Evolutionary conservation across 2,888 invertebrate genomes (phyloP).

Genomic region (Xestoiulus laeticollis): DNA sequence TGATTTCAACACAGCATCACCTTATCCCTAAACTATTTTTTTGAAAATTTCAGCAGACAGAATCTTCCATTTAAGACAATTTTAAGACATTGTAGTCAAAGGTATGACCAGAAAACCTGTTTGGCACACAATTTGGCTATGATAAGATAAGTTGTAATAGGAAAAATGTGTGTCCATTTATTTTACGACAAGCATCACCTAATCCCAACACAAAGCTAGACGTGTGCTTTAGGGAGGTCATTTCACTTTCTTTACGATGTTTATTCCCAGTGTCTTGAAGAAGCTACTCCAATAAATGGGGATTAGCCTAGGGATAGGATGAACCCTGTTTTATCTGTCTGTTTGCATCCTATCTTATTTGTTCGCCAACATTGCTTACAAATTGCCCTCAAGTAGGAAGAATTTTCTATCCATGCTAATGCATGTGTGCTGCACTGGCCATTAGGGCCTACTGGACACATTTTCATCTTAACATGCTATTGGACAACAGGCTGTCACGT

Average conservation of each 20-base stretch:
- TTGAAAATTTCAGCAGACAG: no score
- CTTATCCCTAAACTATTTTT: no score
- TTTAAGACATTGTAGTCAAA: no score
- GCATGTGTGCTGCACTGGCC: background rate
- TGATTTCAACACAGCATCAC: no score
- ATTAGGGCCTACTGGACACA: background rate
- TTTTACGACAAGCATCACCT: background rate
- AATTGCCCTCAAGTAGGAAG: conserved; percentile 11
- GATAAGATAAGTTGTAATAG: no score
- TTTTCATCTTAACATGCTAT: background rate
- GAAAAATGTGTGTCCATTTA: no score
- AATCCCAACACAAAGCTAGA: background rate
- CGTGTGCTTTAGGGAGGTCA: background rate
- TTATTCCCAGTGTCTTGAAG: conserved; percentile 3
- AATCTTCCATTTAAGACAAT: no score
- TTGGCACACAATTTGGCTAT: no score
- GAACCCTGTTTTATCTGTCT: background rate
- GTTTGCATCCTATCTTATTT: conserved; percentile 2
- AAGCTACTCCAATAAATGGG: conserved; percentile 26
- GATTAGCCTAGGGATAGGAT: background rate
- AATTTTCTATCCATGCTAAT: background rate
- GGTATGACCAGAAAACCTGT: no score
- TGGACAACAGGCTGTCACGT: background rate
- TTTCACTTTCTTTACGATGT: conserved; percentile 12
- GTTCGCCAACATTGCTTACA: conserved; percentile 12